Base-by-base conservation (phyloP, 2,797 vertebrate genomes). In the Neoniphon sammara region DNA sequence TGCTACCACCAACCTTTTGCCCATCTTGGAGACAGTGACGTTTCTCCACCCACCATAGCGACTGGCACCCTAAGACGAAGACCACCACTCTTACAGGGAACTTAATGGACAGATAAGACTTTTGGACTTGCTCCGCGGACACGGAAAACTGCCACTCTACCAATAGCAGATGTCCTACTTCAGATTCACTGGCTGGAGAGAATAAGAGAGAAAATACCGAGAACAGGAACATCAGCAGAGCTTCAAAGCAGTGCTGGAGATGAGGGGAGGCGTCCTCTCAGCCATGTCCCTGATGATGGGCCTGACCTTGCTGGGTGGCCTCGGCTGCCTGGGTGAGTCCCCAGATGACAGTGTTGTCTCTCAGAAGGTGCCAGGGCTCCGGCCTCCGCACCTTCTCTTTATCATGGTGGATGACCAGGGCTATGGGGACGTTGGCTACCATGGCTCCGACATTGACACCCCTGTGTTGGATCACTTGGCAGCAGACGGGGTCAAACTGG, bases 361-460 rank as follows among this genome's bases (percentile, higher is more conserved):
- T 14, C 66, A 62, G 21, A 53, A 18, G 56, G 54, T 0, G 47
- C 34, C 49, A 61, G 77, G 44, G 9, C 46, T 65, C 10, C 70
- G 25, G 20, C 93, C 88, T 39, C 96, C 97, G 3, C 97, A 98
- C 86, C 93, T 98, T 64, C 83, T 98, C 79, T 98, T 97, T 85
- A 95, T 98, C 85, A 93, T 98, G 89, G 96, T 96, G 17, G 98
- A 99, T 53, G 97, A 99, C 81, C 97, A 98, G 88, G 97, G 98
- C 14, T 99, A 96, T 73, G 86, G 95, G 83, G 97, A 99, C 74
- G 93, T 97, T 39, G 96, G 97, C 56, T 99, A 98, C 89, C 97
- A 98, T 8, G 97, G 96, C 39, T 98, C 97, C 0, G 96, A 97
- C 84, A 96, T 98, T 85, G 93, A 91, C 82, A 98, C 96, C 0